These are phyloP conservation scores for Huso huso DNA, from an alignment of 2,797 vertebrate genomes.

Conservation along the genomic window DNA sequence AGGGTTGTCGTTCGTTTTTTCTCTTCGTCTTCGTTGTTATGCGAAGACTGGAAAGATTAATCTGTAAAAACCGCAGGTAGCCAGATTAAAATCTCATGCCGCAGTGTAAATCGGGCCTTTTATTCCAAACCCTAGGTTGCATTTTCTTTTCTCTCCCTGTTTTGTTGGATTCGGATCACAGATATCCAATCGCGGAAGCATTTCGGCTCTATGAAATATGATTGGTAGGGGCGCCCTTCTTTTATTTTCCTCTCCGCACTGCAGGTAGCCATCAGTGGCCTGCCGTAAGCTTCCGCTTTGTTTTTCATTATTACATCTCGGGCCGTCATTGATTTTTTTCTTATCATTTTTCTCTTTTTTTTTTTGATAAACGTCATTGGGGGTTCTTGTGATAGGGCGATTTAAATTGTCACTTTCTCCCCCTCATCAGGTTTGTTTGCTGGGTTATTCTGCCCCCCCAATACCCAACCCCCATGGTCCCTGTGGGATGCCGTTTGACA, in stretches of 20 bases:
- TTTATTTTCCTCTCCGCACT: constrained; percentile 55
- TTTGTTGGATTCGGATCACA: constrained; percentile 31
- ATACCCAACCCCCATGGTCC: constrained; percentile 58
- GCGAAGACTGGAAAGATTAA: constrained; percentile 58
- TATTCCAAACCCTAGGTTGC: constrained; percentile 63
- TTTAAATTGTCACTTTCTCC: constrained; percentile 47
- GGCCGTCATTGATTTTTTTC: constrained; percentile 21
- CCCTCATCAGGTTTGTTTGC: constrained; percentile 44
- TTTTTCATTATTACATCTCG: constrained; percentile 42
- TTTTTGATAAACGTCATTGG: constrained; percentile 39
- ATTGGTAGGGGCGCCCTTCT: constrained; percentile 45
- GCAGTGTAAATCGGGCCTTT: constrained; percentile 59
- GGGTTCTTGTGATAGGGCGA: constrained; percentile 44
- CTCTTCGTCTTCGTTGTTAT: constrained; percentile 18
- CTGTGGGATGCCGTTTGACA: constrained; percentile 81
- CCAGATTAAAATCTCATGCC: constrained; percentile 65
- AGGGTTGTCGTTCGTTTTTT: no score
- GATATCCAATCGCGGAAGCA: constrained; percentile 27
- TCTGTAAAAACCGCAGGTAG: constrained; percentile 72
- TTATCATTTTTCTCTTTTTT: constrained; percentile 44
- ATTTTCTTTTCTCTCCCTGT: constrained; percentile 50
- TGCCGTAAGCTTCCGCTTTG: constrained; percentile 42
- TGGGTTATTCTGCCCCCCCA: constrained; percentile 26
- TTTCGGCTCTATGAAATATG: constrained; percentile 49
- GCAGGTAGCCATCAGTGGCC: constrained; percentile 61